Evolutionary conservation across 2,888 invertebrate species (phyloP).

Genomic region (Parnassius smintheus): DNA sequence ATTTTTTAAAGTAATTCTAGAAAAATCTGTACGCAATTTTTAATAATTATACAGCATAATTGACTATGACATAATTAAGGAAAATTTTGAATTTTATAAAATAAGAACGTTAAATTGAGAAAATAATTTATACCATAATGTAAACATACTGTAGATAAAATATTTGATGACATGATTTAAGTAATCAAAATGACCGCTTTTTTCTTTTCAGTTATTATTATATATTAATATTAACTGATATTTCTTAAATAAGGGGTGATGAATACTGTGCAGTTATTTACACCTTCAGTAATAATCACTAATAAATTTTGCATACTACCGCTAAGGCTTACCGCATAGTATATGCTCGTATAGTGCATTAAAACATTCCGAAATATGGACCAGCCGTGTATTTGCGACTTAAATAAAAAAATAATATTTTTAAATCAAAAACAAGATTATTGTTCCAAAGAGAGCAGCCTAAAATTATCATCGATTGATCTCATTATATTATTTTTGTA

Average conservation of each 20-base stretch:
- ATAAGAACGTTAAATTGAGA: neutral
- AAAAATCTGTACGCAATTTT: constrained; percentile 12
- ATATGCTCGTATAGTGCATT: neutral
- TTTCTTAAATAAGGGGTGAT: too few species aligned
- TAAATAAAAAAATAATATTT: constrained; percentile 22
- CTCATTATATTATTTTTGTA: constrained; percentile 76
- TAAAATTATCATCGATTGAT: constrained; percentile 79
- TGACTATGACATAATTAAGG: neutral
- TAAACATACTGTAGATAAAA: too few species aligned
- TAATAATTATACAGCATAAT: constrained; percentile 11
- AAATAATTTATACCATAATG: too few species aligned
- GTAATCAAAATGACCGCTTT: too few species aligned
- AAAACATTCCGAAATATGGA: constrained; percentile 15
- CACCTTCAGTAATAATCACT: too few species aligned
- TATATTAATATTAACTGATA: too few species aligned
- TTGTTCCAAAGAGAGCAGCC: constrained; percentile 81
- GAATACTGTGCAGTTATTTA: too few species aligned
- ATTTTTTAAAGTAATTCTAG: neutral
- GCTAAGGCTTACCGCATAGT: neutral
- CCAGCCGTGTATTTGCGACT: constrained; percentile 9
- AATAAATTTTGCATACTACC: too few species aligned
- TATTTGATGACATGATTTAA: too few species aligned
- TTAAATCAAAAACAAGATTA: constrained; percentile 37
- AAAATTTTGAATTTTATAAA: neutral
- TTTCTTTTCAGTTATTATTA: too few species aligned